Base-by-base conservation (phyloP, 2,797 vertebrate species). In the Notolabrus celidotus region DNA sequence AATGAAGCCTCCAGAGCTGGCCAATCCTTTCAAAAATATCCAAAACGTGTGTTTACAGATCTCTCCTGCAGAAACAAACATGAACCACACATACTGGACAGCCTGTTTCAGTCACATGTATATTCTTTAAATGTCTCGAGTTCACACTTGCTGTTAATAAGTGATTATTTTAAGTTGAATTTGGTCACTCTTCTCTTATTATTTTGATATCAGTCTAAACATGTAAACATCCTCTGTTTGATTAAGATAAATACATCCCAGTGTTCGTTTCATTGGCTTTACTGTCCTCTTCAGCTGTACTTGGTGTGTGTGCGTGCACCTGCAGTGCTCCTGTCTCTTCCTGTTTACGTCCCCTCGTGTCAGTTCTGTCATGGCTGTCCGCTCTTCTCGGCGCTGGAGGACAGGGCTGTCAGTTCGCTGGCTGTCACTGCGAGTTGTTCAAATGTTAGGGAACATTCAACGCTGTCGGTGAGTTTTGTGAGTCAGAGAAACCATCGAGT, bases 401-500 rank as follows among this genome's bases (percentile, higher is more conserved):
- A 61, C 65, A 58, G 61, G n/a, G 36, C 49, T 49, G 68, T 61
- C 53, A 45, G 55, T 43, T 54, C 9, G 34, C 60, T 47, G 12
- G 19, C 58, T 65, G 77, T 84, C 58, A 77, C 20, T 22, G 19
- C 2, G 39, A 45, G n/a, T 80, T 83, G 55, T 54, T 87, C 86
- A 75, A 86, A 88, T 88, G 33, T 91, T 92, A 94, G 94, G 73
- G 95, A 99, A 99, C 97, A 99, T 99, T 99, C 97, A 99, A 98
- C 97, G 97, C 97, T 99, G 97, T 99, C 97, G 97, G 97, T 99
- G 97, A 99, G 97, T 99, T n/a, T 99, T 97, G 92, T 86, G 88
- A 89, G 86, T 92, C 75, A 89, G 79, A 94, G 89, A 97, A 98
- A 98, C 97, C 97, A 99, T 97, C 96, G 95, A 96, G 94, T 95